phyloP scores from a whole-genome alignment of 2,888 invertebrate species.

The Harmothoe impar region DNA sequence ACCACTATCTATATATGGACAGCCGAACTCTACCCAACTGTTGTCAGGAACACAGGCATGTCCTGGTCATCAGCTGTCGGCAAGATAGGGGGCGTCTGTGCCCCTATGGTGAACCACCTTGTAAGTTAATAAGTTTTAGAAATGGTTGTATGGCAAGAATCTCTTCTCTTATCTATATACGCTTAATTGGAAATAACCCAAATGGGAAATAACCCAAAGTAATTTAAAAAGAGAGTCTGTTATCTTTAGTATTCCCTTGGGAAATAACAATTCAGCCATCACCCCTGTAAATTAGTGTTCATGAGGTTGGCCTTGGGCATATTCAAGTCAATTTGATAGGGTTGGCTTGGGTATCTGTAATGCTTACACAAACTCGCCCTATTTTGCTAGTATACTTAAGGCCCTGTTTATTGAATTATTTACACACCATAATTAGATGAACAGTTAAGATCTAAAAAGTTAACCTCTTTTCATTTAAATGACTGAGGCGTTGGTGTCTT shows the following conservation, averaged over 20 bases:
- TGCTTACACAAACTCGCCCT: no score
- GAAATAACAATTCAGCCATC: no score
- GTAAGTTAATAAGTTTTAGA: constrained; percentile 11
- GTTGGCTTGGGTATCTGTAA: no score
- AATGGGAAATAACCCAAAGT: neutral
- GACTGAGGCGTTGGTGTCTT: neutral
- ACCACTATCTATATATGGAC: constrained; percentile 32
- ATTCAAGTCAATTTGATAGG: no score
- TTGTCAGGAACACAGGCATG: constrained; percentile 34
- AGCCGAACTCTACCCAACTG: constrained; percentile 33
- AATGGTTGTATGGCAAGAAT: neutral
- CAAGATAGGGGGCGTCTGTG: constrained; percentile 21
- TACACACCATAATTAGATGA: no score
- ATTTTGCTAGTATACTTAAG: no score
- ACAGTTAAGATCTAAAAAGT: no score
- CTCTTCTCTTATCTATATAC: neutral
- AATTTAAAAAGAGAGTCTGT: no score
- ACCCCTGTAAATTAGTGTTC: no score
- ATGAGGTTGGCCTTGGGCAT: no score
- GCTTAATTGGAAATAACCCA: neutral
- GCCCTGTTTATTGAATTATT: no score
- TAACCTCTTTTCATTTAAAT: neutral
- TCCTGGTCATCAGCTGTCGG: neutral
- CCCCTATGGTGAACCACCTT: neutral
- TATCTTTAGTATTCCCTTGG: no score